phyloP scores from a whole-genome alignment of 2,113 vertebrate genomes.

The Fukomys damarensis region DNA sequence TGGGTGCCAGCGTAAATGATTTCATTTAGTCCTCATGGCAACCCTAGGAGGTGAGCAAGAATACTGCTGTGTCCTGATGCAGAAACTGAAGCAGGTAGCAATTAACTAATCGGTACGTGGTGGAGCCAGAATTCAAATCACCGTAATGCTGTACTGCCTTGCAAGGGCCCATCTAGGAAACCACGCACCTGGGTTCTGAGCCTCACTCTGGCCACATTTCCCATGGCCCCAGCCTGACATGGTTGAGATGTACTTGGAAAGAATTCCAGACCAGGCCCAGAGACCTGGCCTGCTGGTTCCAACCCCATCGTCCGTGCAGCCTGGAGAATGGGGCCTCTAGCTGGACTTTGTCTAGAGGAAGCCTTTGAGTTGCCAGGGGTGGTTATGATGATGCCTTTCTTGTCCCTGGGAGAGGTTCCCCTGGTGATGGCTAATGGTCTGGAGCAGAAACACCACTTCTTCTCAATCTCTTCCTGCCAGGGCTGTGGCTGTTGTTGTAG shows the following conservation, averaged over 20 bases:
- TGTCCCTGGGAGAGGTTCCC: neutral
- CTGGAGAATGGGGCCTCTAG: slow-evolving; percentile 46
- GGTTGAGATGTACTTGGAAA: neutral
- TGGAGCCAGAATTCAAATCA: neutral
- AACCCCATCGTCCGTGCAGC: neutral
- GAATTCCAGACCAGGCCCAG: neutral
- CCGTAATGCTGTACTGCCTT: fast-evolving
- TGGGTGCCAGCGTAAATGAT: fast-evolving
- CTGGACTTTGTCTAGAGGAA: slow-evolving; percentile 65
- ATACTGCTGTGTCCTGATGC: neutral
- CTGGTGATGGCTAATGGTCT: slow-evolving; percentile 57
- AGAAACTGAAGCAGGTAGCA: neutral
- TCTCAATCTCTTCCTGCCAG: neutral
- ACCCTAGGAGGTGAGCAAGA: neutral
- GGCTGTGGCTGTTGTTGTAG: slow-evolving; percentile 37
- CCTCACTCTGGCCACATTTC: neutral
- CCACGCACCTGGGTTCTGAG: neutral
- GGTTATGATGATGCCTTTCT: slow-evolving; percentile 65
- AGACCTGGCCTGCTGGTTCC: neutral
- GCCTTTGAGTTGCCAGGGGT: slow-evolving; percentile 64
- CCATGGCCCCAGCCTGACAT: neutral
- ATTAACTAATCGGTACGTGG: neutral
- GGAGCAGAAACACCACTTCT: neutral
- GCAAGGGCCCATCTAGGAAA: neutral
- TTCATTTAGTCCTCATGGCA: neutral